These are phyloP conservation scores for Hypsopygia costalis DNA, from an alignment of 2,888 invertebrate species.

Conservation along the genomic window DNA sequence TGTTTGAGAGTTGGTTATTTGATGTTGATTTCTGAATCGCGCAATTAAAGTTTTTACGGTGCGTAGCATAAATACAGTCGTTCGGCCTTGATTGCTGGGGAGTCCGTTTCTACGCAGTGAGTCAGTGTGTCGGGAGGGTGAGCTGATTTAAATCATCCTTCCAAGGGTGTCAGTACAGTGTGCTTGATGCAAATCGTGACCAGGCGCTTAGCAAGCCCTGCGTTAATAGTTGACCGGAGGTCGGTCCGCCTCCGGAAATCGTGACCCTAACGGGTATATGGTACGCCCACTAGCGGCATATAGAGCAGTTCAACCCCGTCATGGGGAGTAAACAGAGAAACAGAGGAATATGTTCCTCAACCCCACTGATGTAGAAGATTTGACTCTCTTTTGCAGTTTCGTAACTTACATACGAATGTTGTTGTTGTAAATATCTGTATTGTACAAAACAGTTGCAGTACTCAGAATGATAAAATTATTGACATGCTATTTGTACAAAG, in stretches of 20 bases:
- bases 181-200: not conserved
- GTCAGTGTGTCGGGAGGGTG: slow-evolving; percentile 30
- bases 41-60: slow-evolving; percentile 26
- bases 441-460: too few species aligned
- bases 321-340: slow-evolving; percentile 13
- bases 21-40: slow-evolving; percentile 27
- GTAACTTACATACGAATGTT: too few species aligned
- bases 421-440: too few species aligned
- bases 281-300: not conserved
- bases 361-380: slow-evolving; percentile 43
- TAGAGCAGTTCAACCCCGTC: not conserved
- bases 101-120: slow-evolving; percentile 50
- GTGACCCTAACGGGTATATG: not conserved
- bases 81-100: slow-evolving; percentile 8
- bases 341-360: slow-evolving; percentile 27
- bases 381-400: slow-evolving; percentile 35
- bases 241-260: not conserved
- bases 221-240: too few species aligned
- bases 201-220: not conserved
- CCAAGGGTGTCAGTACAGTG: not conserved
- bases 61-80: slow-evolving; percentile 23
- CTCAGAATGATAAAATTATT: too few species aligned
- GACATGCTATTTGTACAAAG: too few species aligned
- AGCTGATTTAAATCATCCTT: slow-evolving; percentile 33
- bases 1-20: not conserved